phyloP scores from a whole-genome alignment of 2,888 invertebrate genomes.

The Incurvaria masculella region DNA sequence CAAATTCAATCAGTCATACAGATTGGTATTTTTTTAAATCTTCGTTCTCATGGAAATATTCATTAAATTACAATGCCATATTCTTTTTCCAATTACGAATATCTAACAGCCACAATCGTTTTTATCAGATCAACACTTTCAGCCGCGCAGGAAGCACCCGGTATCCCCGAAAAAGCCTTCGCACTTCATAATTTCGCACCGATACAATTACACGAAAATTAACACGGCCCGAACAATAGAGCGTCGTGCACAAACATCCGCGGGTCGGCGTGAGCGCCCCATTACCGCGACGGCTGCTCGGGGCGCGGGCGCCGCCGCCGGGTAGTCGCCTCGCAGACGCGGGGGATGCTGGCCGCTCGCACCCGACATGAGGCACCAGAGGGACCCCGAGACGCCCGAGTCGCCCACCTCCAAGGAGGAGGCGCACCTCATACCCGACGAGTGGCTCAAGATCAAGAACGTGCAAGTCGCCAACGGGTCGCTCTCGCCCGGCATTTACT shows the following conservation, averaged over 20 bases:
- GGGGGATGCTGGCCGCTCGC: conserved; percentile 35
- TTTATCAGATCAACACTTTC: too few relatives aligned
- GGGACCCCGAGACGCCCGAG: conserved; percentile 45
- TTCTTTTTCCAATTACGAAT: too few relatives aligned
- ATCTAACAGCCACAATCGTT: too few relatives aligned
- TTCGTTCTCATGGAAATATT: too few relatives aligned
- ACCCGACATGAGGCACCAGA: conserved; percentile 21
- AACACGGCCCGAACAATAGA: conserved; percentile 26
- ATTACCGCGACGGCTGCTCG: conserved; percentile 34
- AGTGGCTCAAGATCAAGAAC: conserved; percentile 48
- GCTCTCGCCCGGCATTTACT: conserved; percentile 51
- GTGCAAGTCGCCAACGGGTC: conserved; percentile 39
- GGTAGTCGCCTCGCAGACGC: too few relatives aligned
- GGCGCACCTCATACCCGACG: conserved; percentile 45
- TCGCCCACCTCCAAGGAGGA: conserved; percentile 50
- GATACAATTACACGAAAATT: conserved; percentile 51
- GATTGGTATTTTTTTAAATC: too few relatives aligned
- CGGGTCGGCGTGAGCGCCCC: conserved; percentile 49
- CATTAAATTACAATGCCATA: too few relatives aligned
- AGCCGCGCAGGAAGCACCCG: too few relatives aligned
- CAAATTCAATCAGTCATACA: too few relatives aligned
- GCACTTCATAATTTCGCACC: conserved; percentile 10
- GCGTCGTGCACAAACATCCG: conserved; percentile 32
- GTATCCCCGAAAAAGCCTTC: too few relatives aligned
- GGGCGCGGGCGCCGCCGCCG: neutral